phyloP scores from a whole-genome alignment of 64 coral and sea anemone species.

The Dendrophyllia cribrosa region DNA sequence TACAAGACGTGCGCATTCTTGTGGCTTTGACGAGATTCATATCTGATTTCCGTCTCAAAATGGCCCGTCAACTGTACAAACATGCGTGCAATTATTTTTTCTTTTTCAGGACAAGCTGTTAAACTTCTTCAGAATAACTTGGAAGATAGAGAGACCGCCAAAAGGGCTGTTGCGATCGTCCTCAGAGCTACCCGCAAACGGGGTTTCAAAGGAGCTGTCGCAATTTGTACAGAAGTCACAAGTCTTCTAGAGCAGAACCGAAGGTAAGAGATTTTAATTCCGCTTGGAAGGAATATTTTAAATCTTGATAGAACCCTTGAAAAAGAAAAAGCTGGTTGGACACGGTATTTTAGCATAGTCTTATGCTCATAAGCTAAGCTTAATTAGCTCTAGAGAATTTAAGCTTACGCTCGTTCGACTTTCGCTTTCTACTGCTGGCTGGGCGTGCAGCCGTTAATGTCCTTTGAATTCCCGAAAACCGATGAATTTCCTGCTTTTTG shows the following conservation, averaged over 20 bases:
- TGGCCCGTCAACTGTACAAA: neutral
- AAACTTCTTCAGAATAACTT: neutral
- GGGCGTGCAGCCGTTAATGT: no score
- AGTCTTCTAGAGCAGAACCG: neutral
- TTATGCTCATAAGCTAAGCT: neutral
- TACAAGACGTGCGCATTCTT: neutral
- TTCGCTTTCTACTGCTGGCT: neutral
- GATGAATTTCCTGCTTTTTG: neutral
- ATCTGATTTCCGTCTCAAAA: neutral
- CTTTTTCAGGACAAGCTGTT: neutral
- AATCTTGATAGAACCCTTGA: neutral
- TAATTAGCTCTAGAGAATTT: no score
- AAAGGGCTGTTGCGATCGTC: constrained; percentile 18
- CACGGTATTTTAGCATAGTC: neutral
- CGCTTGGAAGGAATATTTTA: neutral
- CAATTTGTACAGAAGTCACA: constrained; percentile 11
- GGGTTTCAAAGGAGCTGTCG: neutral
- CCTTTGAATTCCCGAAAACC: neutral
- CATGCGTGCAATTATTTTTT: neutral
- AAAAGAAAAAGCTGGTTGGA: neutral
- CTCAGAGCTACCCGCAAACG: constrained; percentile 10
- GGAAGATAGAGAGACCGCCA: constrained; percentile 7
- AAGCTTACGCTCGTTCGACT: neutral
- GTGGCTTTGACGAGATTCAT: neutral
- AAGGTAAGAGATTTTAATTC: neutral